Percentiles rank a stretch among this genome's conserved stretches.
Conservation (phyloP, 2,113 vertebrate species). For the Mixornis gularis region DNA sequence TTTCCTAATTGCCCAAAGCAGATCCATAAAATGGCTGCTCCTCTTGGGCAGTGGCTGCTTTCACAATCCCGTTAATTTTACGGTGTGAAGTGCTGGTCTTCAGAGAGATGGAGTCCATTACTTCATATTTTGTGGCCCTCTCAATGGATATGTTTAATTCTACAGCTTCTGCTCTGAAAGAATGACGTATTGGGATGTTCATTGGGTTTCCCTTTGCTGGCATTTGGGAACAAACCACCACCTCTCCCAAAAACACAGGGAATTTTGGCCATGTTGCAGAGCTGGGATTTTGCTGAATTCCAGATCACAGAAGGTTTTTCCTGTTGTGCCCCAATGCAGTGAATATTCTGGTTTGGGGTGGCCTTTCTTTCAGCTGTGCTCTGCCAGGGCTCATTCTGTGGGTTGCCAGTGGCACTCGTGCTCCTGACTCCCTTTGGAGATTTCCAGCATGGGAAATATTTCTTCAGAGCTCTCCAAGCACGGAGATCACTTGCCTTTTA, state of each 20-base stretch:
- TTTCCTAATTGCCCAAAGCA: not conserved
- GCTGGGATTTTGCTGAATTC: not conserved
- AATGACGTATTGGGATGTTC: accelerated
- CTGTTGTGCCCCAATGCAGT: accelerated
- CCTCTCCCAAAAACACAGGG: not conserved
- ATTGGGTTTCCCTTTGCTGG: accelerated
- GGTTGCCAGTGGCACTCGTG: accelerated
- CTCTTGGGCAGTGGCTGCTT: not conserved
- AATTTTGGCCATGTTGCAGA: accelerated
- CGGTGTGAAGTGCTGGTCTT: not conserved
- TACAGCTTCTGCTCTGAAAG: not conserved
- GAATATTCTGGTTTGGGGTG: not conserved
- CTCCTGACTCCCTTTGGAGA: not conserved
- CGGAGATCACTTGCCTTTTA: not conserved
- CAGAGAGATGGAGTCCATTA: not conserved
- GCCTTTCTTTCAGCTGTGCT: not conserved
- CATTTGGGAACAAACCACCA: not conserved
- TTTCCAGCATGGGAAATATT: not conserved
- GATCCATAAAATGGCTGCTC: not conserved
- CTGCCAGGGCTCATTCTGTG: not conserved
- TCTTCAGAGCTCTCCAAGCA: not conserved
- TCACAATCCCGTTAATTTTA: not conserved
- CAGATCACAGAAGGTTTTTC: not conserved
- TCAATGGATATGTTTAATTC: not conserved
- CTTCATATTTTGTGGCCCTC: not conserved